Conservation (phyloP, 1,140 invertebrate species). For the Drosophila chauvacae region DNA sequence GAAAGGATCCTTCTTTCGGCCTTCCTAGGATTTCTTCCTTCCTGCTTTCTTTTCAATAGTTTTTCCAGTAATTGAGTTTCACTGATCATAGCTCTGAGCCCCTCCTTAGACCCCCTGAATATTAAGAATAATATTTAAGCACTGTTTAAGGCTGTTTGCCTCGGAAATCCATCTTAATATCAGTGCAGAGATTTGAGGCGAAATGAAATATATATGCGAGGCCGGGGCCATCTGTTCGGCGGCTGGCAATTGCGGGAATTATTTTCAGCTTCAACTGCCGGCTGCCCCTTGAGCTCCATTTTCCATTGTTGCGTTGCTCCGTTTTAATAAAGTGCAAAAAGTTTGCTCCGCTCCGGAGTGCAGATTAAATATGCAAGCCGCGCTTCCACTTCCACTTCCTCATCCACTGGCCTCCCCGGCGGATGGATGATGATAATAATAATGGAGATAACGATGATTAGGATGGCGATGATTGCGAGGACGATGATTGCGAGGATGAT, state of each 20-base stretch:
- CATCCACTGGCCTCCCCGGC: not conserved
- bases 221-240: constrained; percentile 18
- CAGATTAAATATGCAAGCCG: constrained; percentile 77
- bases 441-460: constrained; percentile 52
- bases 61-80: not conserved
- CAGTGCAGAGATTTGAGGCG: constrained; percentile 13
- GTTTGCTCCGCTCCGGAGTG: constrained; percentile 55
- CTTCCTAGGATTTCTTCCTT: too few species aligned
- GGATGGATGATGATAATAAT: constrained; percentile 38
- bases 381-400: constrained; percentile 20
- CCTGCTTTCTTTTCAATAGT: too few species aligned
- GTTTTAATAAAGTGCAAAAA: constrained; percentile 67
- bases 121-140: not conserved
- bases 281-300: constrained; percentile 13
- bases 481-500: not conserved
- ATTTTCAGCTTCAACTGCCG: constrained; percentile 35
- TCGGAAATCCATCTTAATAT: not conserved
- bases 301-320: constrained; percentile 38
- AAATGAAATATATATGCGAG: constrained; percentile 2
- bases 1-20: too few species aligned
- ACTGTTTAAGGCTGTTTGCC: not conserved
- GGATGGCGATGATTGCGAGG: constrained; percentile 28
- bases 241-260: constrained; percentile 38
- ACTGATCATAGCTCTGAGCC: not conserved
- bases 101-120: not conserved